A percentile compares a stretch with the other conserved stretches of the same genome.
Evolutionary conservation across 2,888 invertebrate species (phyloP).

Genomic region (Ryuthela nishihirai): DNA sequence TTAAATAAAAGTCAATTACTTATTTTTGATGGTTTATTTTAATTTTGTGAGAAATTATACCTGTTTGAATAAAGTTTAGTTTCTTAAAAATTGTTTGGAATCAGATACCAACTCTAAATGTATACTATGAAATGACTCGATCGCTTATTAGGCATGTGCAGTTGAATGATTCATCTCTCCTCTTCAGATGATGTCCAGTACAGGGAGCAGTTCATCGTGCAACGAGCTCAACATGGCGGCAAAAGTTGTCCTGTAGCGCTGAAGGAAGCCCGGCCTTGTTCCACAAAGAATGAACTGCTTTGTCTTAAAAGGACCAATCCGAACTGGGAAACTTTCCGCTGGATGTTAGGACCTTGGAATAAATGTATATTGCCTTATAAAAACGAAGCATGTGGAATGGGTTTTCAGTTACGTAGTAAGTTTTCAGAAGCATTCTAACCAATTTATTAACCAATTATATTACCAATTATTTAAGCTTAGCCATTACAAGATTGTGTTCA

Average conservation of each 20-base stretch:
- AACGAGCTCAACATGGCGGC: conserved; percentile 57
- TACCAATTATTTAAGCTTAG: too few species aligned
- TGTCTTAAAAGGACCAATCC: background rate
- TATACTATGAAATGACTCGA: too few species aligned
- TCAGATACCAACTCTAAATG: too few species aligned
- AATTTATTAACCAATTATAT: too few species aligned
- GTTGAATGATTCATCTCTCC: background rate
- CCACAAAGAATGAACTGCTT: background rate
- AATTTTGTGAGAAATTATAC: too few species aligned
- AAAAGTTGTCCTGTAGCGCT: conserved; percentile 50
- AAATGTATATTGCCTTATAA: conserved; percentile 8
- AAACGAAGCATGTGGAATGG: conserved; percentile 23
- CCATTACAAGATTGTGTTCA: too few species aligned
- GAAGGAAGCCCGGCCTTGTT: conserved; percentile 19
- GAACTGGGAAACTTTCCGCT: background rate
- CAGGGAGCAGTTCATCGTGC: conserved; percentile 56
- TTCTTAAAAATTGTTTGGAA: too few species aligned
- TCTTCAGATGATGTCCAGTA: background rate
- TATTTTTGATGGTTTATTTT: too few species aligned
- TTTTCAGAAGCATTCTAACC: too few species aligned
- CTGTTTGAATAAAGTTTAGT: too few species aligned
- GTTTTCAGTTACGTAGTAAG: conserved; percentile 29
- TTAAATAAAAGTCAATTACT: too few species aligned
- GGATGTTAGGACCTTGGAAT: conserved; percentile 19
- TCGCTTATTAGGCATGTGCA: background rate